Conservation (phyloP, 2,888 invertebrate species). For the Drosophila barbarae region DNA sequence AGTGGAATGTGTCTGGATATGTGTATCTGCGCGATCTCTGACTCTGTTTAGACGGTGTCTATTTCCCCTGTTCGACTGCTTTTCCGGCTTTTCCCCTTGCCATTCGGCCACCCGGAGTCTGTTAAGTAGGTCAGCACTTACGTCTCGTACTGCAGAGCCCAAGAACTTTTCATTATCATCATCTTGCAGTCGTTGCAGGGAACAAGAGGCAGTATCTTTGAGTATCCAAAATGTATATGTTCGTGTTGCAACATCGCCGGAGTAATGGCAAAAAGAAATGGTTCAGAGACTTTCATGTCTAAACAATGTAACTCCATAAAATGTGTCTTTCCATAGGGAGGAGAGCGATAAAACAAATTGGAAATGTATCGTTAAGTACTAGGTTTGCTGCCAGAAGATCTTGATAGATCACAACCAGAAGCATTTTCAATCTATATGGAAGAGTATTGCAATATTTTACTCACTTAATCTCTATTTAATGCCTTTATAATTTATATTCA, state of each 20-base stretch:
- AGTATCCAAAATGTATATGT: constrained; percentile 15
- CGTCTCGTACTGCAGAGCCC: constrained; percentile 11
- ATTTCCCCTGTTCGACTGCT: constrained; percentile 28
- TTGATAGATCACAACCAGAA: constrained; percentile 21
- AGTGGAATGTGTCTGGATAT: constrained; percentile 40
- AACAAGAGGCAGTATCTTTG: constrained; percentile 7
- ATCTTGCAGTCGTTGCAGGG: constrained; percentile 23
- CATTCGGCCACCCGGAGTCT: constrained; percentile 24
- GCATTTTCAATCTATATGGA: not conserved
- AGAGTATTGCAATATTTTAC: not conserved
- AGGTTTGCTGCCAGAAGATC: not conserved
- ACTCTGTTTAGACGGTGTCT: constrained; percentile 47
- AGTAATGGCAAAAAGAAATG: constrained; percentile 30
- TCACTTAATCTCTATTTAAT: not conserved
- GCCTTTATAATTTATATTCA: not conserved
- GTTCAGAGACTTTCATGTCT: constrained; percentile 23
- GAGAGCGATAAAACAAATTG: constrained; percentile 28
- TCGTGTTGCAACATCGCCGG: constrained; percentile 18
- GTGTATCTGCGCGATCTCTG: constrained; percentile 42
- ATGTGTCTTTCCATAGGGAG: constrained; percentile 24
- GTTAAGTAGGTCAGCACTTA: constrained; percentile 65
- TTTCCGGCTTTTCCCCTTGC: constrained; percentile 6
- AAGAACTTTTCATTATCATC: constrained; percentile 40
- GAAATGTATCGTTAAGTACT: constrained; percentile 10
- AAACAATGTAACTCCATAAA: constrained; percentile 36